phyloP scores from a whole-genome alignment of 2,888 invertebrate genomes.

The Shargacucullia verbasci region DNA sequence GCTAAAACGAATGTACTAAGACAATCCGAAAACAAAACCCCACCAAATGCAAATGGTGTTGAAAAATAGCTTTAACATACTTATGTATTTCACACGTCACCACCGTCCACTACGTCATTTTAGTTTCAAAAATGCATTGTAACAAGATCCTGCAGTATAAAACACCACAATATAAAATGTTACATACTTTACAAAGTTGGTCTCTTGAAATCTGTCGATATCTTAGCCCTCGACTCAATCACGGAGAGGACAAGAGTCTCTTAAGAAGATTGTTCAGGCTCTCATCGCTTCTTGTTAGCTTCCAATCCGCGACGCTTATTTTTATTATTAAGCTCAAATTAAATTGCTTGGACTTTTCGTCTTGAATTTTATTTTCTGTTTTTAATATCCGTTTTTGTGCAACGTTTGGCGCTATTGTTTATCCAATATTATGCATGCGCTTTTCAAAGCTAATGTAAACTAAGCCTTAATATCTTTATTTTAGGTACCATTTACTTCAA shows the following conservation, averaged over 20 bases:
- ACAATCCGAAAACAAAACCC: no score
- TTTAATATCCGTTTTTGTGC: neutral
- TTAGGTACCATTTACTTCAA: no score
- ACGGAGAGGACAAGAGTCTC: constrained; percentile 49
- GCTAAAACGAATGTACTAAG: no score
- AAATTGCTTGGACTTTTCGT: constrained; percentile 53
- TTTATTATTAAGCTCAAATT: constrained; percentile 58
- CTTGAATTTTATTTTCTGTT: constrained; percentile 2
- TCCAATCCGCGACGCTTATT: constrained; percentile 58
- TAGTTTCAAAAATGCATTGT: neutral
- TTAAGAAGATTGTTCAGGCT: constrained; percentile 62
- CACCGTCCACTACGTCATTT: no score
- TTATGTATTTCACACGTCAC: no score
- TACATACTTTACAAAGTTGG: constrained; percentile 35
- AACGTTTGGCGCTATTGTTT: neutral
- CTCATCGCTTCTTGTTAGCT: constrained; percentile 64
- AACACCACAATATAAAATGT: constrained; percentile 19
- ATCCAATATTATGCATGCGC: no score
- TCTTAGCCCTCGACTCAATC: constrained; percentile 62
- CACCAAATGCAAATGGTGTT: no score
- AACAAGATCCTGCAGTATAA: constrained; percentile 5
- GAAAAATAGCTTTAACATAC: no score
- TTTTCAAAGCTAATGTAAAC: no score
- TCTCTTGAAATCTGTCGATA: constrained; percentile 59
- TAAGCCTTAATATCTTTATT: no score